A percentile compares a stretch with the other conserved stretches of the same genome.
Conservation (phyloP, 2,888 invertebrate genomes). For the Laothoe populi region DNA sequence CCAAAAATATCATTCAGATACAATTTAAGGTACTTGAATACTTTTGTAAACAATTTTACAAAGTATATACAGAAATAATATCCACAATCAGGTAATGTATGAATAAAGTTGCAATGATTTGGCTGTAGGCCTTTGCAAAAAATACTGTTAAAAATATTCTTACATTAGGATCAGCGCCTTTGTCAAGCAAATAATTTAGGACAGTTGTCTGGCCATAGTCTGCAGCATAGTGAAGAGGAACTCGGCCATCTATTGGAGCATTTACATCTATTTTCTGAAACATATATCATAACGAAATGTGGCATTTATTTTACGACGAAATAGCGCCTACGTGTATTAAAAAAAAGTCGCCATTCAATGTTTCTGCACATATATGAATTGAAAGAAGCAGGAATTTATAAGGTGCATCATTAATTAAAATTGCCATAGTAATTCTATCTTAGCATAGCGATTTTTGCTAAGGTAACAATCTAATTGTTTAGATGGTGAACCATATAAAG, state of each 20-base stretch:
- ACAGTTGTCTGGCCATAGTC: constrained; percentile 98
- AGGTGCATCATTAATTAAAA: neutral
- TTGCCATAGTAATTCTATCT: neutral
- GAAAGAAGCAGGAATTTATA: too few species aligned
- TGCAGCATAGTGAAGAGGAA: constrained; percentile 96
- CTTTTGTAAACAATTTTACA: too few species aligned
- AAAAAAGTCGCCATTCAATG: too few species aligned
- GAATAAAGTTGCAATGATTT: neutral
- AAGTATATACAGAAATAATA: too few species aligned
- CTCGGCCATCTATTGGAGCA: constrained; percentile 94
- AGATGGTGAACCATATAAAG: neutral
- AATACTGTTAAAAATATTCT: constrained; percentile 42
- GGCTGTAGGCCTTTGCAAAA: neutral
- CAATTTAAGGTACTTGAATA: too few species aligned
- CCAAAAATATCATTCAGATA: too few species aligned
- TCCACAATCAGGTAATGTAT: too few species aligned
- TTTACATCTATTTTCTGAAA: constrained; percentile 93
- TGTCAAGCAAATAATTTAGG: constrained; percentile 92
- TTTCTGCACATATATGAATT: too few species aligned
- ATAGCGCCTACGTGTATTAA: neutral
- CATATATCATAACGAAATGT: constrained; percentile 19
- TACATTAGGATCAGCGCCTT: constrained; percentile 97
- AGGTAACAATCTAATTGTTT: constrained; percentile 5
- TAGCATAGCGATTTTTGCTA: constrained; percentile 1
- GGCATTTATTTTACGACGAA: neutral